Conservation (phyloP, 1,140 invertebrate species). For the Drosophila ananassae region DNA sequence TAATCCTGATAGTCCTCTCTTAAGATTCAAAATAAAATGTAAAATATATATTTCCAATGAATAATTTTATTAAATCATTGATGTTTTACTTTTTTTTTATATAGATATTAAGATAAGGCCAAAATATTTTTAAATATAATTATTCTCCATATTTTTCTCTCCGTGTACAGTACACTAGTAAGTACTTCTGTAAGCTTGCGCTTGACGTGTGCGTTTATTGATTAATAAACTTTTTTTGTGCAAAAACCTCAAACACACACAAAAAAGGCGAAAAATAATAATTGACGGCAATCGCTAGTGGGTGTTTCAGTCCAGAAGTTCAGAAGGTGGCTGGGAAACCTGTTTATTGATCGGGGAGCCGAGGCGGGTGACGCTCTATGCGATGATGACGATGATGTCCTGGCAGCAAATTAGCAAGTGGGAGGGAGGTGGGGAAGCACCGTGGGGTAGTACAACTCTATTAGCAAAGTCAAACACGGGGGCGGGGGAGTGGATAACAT, state of each 20-base stretch:
- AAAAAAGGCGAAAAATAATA: constrained; percentile 51
- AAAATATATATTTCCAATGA: too few relatives aligned
- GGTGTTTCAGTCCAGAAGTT: constrained; percentile 3
- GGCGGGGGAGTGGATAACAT: constrained; percentile 66
- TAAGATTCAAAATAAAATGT: too few relatives aligned
- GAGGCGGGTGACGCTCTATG: constrained; percentile 25
- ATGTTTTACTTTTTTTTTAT: too few relatives aligned
- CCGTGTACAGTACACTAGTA: constrained; percentile 15
- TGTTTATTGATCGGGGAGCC: constrained; percentile 64
- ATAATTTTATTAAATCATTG: too few relatives aligned
- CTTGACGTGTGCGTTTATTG: constrained; percentile 73
- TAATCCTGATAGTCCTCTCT: too few relatives aligned
- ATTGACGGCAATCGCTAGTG: constrained; percentile 28
- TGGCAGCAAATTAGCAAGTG: constrained; percentile 59
- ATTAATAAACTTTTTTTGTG: constrained; percentile 68
- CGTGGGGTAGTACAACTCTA: constrained; percentile 58
- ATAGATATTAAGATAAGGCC: too few relatives aligned
- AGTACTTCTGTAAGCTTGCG: constrained; percentile 38
- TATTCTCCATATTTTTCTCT: neutral
- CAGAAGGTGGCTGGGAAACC: constrained; percentile 28
- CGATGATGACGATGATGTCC: constrained; percentile 51
- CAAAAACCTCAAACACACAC: constrained; percentile 40
- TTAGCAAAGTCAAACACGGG: constrained; percentile 67
- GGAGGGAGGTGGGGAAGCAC: neutral
- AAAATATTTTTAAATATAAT: too few relatives aligned